Percentiles rank a stretch among this genome's conserved stretches.
Evolutionary conservation across 2,113 vertebrate genomes (phyloP).

Genomic region (Bubo scandiacus): DNA sequence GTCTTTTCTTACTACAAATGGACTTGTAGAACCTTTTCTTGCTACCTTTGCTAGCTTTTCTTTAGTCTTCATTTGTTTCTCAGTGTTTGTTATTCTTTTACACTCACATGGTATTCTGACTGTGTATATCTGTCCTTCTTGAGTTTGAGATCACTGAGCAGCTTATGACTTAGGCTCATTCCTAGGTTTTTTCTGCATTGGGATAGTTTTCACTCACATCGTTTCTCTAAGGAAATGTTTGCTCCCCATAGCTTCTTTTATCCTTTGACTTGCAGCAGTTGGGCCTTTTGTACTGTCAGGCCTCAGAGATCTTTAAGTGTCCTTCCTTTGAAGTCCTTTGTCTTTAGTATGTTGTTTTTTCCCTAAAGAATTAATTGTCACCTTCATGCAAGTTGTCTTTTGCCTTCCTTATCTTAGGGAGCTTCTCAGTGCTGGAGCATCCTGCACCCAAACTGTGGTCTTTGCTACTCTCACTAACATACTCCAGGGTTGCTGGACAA

Average conservation of each 20-base stretch:
- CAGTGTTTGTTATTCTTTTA: neutral
- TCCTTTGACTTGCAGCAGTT: neutral
- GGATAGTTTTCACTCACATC: neutral
- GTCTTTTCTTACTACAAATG: neutral
- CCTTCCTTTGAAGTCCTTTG: neutral
- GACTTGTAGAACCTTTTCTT: neutral
- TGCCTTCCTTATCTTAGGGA: neutral
- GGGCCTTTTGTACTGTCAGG: neutral
- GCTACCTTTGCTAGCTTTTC: neutral
- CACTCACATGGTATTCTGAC: fast-evolving
- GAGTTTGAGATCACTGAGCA: neutral
- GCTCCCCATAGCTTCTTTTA: neutral
- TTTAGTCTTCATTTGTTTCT: neutral
- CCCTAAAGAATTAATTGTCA: neutral
- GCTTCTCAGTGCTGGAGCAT: neutral
- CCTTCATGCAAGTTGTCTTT: neutral
- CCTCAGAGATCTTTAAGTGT: neutral
- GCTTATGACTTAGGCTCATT: neutral
- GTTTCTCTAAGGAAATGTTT: neutral
- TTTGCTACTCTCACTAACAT: neutral
- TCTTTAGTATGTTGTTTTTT: neutral
- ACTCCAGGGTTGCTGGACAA: neutral
- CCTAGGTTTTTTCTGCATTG: neutral
- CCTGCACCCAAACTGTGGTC: neutral
- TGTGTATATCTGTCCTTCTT: neutral